Evolutionary conservation across 2,113 vertebrate species (phyloP).

Genomic region (Erythrocercus mccallii): DNA sequence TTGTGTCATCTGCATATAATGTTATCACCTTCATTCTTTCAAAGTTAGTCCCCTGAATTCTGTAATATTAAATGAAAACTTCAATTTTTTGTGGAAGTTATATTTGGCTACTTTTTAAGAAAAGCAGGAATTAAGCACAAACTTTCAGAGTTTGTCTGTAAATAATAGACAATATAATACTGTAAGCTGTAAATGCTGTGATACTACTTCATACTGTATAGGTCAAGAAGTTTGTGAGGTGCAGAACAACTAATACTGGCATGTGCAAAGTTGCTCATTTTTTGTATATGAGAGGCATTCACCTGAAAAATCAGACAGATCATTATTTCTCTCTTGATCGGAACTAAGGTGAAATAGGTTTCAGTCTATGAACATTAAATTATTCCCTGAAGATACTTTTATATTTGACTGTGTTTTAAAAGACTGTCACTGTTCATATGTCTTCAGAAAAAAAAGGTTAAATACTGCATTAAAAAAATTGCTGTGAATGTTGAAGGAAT

Average conservation of each 20-base stretch:
- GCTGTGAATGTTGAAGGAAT: not conserved
- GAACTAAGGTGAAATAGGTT: not conserved
- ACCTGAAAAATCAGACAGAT: slow-evolving; percentile 1
- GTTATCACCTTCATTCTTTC: slow-evolving; percentile 5
- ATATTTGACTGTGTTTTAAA: not conserved
- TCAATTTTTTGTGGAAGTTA: not conserved
- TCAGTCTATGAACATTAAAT: not conserved
- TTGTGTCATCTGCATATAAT: not conserved
- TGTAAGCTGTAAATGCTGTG: not conserved
- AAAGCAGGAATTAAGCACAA: not conserved
- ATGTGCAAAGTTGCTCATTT: not conserved
- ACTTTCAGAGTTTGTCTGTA: slow-evolving; percentile 4
- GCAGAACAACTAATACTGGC: not conserved
- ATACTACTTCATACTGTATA: not conserved
- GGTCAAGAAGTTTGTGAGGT: not conserved
- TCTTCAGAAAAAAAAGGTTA: not conserved
- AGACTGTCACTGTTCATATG: not conserved
- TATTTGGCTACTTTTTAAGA: not conserved
- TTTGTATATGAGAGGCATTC: not conserved
- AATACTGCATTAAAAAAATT: not conserved
- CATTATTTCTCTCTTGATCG: not conserved
- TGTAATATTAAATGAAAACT: not conserved
- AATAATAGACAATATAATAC: not conserved
- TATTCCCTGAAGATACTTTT: not conserved
- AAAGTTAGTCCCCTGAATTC: not conserved